Conservation (phyloP, 2,113 vertebrate species). For the Strigops habroptila region DNA sequence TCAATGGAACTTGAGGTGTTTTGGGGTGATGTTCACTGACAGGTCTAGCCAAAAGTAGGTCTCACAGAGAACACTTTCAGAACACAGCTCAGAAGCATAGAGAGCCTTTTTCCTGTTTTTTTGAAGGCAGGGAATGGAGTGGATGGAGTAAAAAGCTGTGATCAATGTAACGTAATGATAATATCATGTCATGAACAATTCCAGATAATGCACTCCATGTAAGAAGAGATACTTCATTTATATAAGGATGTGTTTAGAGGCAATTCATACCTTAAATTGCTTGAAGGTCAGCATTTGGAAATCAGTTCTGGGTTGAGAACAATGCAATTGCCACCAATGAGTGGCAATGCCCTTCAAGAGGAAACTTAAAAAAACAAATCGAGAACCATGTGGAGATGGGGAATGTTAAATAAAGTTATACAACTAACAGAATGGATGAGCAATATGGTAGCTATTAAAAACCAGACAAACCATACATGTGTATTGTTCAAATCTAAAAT, state of each 20-base stretch:
- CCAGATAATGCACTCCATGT: background rate
- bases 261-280: background rate
- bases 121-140: background rate
- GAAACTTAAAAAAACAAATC: background rate
- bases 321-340: background rate
- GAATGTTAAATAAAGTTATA: conserved; percentile 27
- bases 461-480: conserved; percentile 10
- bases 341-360: background rate
- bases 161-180: background rate
- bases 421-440: background rate
- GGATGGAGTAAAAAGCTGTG: background rate
- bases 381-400: background rate
- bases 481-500: conserved; percentile 47
- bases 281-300: background rate
- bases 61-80: background rate
- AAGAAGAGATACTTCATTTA: background rate
- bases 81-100: background rate
- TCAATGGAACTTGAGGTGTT: background rate
- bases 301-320: background rate
- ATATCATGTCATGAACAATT: background rate
- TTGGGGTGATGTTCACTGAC: background rate
- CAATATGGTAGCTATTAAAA: conserved; percentile 54
- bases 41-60: background rate
- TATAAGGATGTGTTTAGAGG: background rate
- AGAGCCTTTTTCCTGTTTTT: background rate